These are phyloP conservation scores for Chrysodeixis includens DNA, from an alignment of 2,888 invertebrate genomes.

Conservation along the genomic window DNA sequence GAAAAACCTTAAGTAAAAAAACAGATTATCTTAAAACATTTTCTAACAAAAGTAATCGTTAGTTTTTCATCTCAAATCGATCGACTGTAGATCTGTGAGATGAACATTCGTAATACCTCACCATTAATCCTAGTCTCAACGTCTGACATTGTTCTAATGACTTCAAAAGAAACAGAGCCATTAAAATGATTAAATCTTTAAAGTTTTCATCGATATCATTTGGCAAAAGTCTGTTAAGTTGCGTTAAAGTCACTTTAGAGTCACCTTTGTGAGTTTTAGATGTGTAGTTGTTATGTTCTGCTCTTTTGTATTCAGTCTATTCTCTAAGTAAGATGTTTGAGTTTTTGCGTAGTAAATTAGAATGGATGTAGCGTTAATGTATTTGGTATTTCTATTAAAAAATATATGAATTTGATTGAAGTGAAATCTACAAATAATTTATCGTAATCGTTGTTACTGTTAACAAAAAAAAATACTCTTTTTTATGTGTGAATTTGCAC, in stretches of 20 bases:
- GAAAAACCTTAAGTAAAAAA: too few species aligned
- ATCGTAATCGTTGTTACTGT: too few species aligned
- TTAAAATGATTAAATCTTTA: conserved; percentile 2
- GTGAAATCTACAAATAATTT: too few species aligned
- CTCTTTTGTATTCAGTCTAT: too few species aligned
- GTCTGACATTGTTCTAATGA: conserved; percentile 5
- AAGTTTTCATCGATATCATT: background rate
- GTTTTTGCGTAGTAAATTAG: too few species aligned
- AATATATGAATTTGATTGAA: too few species aligned
- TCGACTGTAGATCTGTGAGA: background rate
- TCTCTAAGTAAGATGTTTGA: too few species aligned
- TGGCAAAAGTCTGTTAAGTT: background rate
- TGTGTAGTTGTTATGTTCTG: background rate
- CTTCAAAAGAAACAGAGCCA: background rate
- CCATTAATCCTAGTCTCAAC: background rate
- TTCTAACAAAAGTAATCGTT: background rate
- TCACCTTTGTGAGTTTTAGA: background rate
- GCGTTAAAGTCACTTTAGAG: background rate
- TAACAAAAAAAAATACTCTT: too few species aligned
- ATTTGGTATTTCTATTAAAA: too few species aligned
- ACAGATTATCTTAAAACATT: too few species aligned
- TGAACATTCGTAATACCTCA: background rate
- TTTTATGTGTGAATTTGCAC: too few species aligned
- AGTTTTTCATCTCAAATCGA: background rate
- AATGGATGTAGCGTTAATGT: too few species aligned